Conservation (phyloP, 2,113 vertebrate species). For the Thermophis baileyi region DNA sequence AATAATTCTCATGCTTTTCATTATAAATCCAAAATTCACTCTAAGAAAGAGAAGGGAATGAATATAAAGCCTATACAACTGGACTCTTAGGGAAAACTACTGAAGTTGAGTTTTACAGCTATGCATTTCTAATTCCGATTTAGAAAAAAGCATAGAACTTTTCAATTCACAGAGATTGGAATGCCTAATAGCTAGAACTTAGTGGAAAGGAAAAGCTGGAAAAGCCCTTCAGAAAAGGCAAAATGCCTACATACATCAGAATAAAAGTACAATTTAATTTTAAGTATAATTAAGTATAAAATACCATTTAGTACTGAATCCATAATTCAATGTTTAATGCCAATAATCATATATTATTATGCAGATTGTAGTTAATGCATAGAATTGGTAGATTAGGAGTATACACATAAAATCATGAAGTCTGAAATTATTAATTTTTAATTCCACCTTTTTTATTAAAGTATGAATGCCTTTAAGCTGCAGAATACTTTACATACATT, state of each 20-base stretch:
- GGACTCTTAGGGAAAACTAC: neutral
- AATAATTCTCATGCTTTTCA: neutral
- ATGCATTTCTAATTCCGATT: neutral
- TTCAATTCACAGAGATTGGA: neutral
- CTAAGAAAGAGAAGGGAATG: neutral
- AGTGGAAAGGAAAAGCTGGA: neutral
- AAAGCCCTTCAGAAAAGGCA: neutral
- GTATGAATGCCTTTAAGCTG: conserved; percentile 71
- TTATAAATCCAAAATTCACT: neutral
- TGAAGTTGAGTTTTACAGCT: neutral
- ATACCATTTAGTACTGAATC: neutral
- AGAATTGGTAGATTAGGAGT: neutral
- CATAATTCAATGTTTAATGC: conserved; percentile 9
- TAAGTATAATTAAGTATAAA: neutral
- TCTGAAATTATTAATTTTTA: conserved; percentile 53
- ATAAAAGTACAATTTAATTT: neutral
- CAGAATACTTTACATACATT: conserved; percentile 71
- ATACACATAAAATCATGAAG: conserved; percentile 31
- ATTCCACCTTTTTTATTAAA: conserved; percentile 74
- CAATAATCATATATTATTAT: neutral
- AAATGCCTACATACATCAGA: neutral
- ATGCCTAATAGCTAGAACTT: neutral
- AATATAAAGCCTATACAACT: neutral
- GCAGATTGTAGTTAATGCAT: neutral
- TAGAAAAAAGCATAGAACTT: neutral